Conservation (phyloP, 2,797 vertebrate genomes). For the Sebastes oblongus region DNA sequence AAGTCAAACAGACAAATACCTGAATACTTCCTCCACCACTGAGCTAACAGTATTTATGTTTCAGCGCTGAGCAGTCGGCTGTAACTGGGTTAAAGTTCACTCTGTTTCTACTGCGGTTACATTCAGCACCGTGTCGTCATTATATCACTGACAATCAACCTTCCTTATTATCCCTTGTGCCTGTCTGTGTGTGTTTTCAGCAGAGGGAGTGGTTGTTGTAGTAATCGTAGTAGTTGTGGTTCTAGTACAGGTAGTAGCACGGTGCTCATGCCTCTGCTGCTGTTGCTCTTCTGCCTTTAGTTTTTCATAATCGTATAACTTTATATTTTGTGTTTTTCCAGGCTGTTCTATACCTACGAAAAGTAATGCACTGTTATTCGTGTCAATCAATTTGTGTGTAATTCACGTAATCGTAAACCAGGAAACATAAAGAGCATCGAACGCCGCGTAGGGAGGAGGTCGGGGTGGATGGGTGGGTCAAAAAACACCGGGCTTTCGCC, state of each 20-base stretch:
- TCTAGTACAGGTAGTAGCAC: not conserved
- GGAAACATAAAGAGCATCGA: rapidly evolving
- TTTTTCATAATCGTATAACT: not conserved
- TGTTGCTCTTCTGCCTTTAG: not conserved
- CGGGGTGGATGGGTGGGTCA: too few species aligned
- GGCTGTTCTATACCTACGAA: too few species aligned
- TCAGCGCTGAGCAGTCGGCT: too few species aligned
- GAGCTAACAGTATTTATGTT: not conserved
- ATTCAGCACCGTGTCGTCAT: not conserved
- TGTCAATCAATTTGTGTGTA: too few species aligned
- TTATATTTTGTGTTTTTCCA: not conserved
- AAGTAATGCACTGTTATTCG: too few species aligned
- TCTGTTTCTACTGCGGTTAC: not conserved
- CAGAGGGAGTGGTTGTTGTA: not conserved
- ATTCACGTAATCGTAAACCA: too few species aligned
- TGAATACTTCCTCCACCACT: not conserved
- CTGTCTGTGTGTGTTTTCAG: not conserved
- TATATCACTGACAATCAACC: not conserved
- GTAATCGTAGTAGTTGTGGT: not conserved
- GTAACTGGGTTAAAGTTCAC: not conserved
- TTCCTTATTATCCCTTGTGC: too few species aligned
- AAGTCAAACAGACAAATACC: too few species aligned
- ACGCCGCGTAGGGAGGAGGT: too few species aligned
- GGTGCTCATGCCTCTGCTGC: not conserved
- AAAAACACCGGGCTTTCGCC: too few species aligned